A percentile compares a stretch with the other conserved stretches of the same genome.
These are phyloP conservation scores for Cyprinella venusta DNA, from an alignment of 2,797 vertebrate genomes.

Conservation along the genomic window DNA sequence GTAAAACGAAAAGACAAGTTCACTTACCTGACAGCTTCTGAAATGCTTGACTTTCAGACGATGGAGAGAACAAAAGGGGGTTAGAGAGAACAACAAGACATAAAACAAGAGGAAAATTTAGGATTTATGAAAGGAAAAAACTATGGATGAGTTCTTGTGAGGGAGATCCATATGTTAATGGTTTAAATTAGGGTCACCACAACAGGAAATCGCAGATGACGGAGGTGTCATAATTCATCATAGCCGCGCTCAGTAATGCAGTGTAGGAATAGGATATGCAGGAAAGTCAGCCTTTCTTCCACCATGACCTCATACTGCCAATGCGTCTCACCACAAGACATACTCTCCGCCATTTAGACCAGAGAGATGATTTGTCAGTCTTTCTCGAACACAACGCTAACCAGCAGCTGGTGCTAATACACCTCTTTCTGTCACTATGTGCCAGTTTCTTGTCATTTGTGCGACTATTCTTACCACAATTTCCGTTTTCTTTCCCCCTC, in stretches of 20 bases:
- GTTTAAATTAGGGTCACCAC: slow-evolving; percentile 57
- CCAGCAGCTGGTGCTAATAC: slow-evolving; percentile 47
- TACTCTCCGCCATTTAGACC: slow-evolving; percentile 50
- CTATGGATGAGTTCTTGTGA: slow-evolving; percentile 54
- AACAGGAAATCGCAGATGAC: slow-evolving; percentile 52
- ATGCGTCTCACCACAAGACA: slow-evolving; percentile 59
- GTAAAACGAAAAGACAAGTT: slow-evolving; percentile 20
- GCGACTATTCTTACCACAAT: slow-evolving; percentile 52
- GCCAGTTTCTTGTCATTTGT: slow-evolving; percentile 53
- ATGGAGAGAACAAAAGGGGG: slow-evolving; percentile 3
- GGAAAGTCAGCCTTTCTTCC: slow-evolving; percentile 50
- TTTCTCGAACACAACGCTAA: slow-evolving; percentile 56
- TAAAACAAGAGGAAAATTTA: not conserved
- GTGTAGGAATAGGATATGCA: slow-evolving; percentile 54
- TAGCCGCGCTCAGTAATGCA: slow-evolving; percentile 54
- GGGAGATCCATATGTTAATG: slow-evolving; percentile 57
- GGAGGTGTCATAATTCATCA: slow-evolving; percentile 59
- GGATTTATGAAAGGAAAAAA: slow-evolving; percentile 36
- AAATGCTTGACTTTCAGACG: slow-evolving; percentile 37
- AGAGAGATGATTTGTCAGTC: slow-evolving; percentile 60
- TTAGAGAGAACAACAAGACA: not conserved
- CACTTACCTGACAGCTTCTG: slow-evolving; percentile 29
- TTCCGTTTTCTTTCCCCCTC: slow-evolving; percentile 34
- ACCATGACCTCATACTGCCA: slow-evolving; percentile 62
- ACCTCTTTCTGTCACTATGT: slow-evolving; percentile 64